Base-by-base conservation (phyloP, 2,113 vertebrate species). In the Microtus ochrogaster region DNA sequence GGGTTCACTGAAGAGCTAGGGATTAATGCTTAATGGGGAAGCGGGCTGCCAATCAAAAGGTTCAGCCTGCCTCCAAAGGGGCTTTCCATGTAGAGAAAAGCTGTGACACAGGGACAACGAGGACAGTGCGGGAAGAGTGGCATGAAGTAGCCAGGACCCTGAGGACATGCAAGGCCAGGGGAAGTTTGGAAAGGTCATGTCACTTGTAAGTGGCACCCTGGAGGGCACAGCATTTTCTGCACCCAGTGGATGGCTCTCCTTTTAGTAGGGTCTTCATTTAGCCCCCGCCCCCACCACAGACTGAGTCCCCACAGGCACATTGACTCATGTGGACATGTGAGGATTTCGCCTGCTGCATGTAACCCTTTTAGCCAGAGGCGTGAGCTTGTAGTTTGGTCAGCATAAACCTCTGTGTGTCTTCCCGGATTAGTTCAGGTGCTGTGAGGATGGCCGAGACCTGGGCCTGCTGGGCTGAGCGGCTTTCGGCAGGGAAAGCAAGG, bases 341-440 rank as follows among this genome's bases (percentile, higher is more conserved):
- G 33, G 68, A n/a, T 92, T 96, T 93, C 36, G 30, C 44, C 24
- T 68, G 77, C 68, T 87, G 82, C n/a, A 55, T n/a, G 78, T 76
- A n/a, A 72, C 28, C 77, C 74, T 19, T 28, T 73, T 74, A 44
- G 65, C 58, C 36, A n/a, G 65, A 55, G 66, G 52, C 6, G 2
- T 26, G 65, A 88, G 55, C 47, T 90, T 81, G n/a, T n/a, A 12
- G 63, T 92, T 55, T 68, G 44, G 79, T 66, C 36, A 17, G 33
- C 0, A 0, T 47, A n/a, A 33, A 22, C 12, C 24, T 84, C 47
- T 44, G 70, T 11, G 6, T 11, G 10, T 44, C 61, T 70, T 85
- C 52, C 0, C 4, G 2, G 55, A 22, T 90, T 24, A 36, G 47
- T 72, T 36, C 90, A 91, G 66, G 77, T 28, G 58, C 26, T 3